Evolutionary conservation across 2,888 invertebrate genomes (phyloP).

Genomic region (Tetheella fluctuosa): DNA sequence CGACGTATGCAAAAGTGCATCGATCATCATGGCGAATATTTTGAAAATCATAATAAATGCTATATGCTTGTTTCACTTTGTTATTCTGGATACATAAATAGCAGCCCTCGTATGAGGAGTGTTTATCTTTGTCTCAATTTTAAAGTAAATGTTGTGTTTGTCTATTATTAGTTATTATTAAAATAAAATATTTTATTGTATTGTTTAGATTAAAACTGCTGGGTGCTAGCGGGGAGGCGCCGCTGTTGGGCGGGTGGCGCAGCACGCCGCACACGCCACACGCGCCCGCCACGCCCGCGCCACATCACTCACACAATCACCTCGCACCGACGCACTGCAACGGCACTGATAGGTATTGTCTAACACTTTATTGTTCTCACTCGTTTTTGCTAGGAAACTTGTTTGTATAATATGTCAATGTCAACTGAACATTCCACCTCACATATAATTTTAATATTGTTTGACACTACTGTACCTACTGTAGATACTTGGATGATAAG

Average conservation of each 20-base stretch:
- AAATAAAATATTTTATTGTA: conserved; percentile 11
- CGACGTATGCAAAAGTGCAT: no score
- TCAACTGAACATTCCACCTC: neutral
- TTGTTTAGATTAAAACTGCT: conserved; percentile 86
- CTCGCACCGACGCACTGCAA: conserved; percentile 77
- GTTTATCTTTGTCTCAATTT: no score
- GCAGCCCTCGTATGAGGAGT: no score
- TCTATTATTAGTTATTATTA: no score
- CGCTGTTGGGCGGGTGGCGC: conserved; percentile 88
- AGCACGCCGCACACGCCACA: conserved; percentile 79
- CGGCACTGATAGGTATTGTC: conserved; percentile 68
- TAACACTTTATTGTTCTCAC: conserved; percentile 4
- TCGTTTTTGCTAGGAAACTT: neutral
- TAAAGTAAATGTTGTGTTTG: no score
- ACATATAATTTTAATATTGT: neutral
- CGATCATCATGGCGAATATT: no score
- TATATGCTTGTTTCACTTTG: no score
- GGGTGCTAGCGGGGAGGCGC: conserved; percentile 90
- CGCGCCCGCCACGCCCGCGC: conserved; percentile 78
- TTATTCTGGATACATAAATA: no score
- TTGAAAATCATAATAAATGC: no score
- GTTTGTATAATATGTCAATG: neutral
- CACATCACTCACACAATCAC: conserved; percentile 80
- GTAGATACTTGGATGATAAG: no score
- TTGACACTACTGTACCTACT: neutral